phyloP scores from a whole-genome alignment of 2,888 invertebrate genomes.

The Scaptomyza tumidula region DNA sequence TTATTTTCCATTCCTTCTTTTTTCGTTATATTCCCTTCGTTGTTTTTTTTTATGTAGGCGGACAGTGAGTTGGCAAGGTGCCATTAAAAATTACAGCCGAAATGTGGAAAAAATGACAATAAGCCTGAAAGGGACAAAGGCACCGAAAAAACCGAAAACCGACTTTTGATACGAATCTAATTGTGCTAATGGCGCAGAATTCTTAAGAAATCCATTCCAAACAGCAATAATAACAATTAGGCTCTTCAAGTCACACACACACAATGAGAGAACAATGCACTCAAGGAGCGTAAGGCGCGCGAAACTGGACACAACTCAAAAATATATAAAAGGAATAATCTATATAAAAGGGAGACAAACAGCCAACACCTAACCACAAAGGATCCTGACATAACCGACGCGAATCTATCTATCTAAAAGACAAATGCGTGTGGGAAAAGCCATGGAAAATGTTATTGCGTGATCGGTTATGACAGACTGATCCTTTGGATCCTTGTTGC shows the following conservation, averaged over 20 bases:
- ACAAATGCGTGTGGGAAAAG: slow-evolving; percentile 51
- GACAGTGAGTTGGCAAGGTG: slow-evolving; percentile 82
- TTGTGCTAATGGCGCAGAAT: slow-evolving; percentile 79
- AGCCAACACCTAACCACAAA: slow-evolving; percentile 44
- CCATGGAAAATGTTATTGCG: slow-evolving; percentile 31
- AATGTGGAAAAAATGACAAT: slow-evolving; percentile 77
- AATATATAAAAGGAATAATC: neutral
- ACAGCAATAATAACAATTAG: slow-evolving; percentile 58
- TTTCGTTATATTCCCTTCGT: slow-evolving; percentile 5
- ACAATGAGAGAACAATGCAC: slow-evolving; percentile 41
- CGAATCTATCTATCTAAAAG: neutral
- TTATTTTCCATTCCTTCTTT: slow-evolving; percentile 10
- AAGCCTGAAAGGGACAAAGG: slow-evolving; percentile 56
- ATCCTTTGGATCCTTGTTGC: neutral
- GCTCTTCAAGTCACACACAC: slow-evolving; percentile 41
- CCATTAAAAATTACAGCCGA: slow-evolving; percentile 78
- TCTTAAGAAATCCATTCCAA: slow-evolving; percentile 50
- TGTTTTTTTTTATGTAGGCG: slow-evolving; percentile 59
- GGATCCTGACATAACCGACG: slow-evolving; percentile 24
- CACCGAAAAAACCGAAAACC: slow-evolving; percentile 60
- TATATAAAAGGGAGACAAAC: slow-evolving; percentile 16
- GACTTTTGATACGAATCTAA: slow-evolving; percentile 80
- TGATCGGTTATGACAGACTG: slow-evolving; percentile 42
- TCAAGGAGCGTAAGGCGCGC: slow-evolving; percentile 37
- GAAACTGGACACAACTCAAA: slow-evolving; percentile 41